Conservation (phyloP, 2,113 vertebrate genomes). For the Bombycilla garrulus region DNA sequence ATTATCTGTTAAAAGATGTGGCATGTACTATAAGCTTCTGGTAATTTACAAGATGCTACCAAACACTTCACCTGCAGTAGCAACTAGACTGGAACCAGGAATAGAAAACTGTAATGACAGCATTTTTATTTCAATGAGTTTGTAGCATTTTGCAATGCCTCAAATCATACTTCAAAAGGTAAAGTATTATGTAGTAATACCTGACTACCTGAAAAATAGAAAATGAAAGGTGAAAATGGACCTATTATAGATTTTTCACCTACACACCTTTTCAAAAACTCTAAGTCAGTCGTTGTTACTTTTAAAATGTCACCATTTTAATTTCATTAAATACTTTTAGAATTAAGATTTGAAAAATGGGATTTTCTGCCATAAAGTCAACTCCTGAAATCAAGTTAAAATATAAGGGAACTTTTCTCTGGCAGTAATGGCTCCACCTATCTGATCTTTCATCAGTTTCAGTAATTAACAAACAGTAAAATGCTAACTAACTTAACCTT, state of each 20-base stretch:
- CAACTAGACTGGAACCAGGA: not conserved
- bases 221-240: not conserved
- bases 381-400: not conserved
- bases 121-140: not conserved
- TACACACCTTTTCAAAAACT: not conserved
- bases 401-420: not conserved
- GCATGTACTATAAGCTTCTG: not conserved
- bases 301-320: not conserved
- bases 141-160: not conserved
- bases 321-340: not conserved
- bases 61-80: not conserved
- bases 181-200: not conserved
- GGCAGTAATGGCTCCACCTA: not conserved
- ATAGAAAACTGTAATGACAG: not conserved
- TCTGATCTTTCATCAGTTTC: not conserved
- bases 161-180: not conserved
- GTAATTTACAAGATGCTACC: not conserved
- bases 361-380: not conserved
- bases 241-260: not conserved
- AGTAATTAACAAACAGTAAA: not conserved
- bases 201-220: not conserved
- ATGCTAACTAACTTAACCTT: not conserved
- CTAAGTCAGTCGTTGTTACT: not conserved
- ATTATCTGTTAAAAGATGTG: not conserved
- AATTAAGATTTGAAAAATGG: not conserved